Evolutionary conservation across 2,888 invertebrate species (phyloP).

Genomic region (Drosophila picticornis): DNA sequence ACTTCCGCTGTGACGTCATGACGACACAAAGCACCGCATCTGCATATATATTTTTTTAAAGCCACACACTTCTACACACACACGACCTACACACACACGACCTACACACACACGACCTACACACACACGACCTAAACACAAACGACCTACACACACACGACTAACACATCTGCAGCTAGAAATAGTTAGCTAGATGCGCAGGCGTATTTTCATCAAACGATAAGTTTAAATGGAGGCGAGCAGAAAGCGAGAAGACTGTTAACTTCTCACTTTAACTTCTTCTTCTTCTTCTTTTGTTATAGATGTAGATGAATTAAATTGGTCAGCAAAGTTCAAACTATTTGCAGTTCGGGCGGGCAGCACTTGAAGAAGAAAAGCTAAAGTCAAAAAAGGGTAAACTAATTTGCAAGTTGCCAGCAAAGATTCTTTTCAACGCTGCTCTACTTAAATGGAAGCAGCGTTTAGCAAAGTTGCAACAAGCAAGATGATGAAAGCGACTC

Average conservation of each 20-base stretch:
- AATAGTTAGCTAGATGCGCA: not conserved
- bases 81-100: not conserved
- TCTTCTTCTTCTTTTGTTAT: not conserved
- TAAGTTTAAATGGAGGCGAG: not conserved
- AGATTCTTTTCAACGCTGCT: not conserved
- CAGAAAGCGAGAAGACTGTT: not conserved
- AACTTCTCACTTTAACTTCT: not conserved
- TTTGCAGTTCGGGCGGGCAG: not conserved
- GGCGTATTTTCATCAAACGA: not conserved
- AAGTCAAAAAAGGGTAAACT: not conserved
- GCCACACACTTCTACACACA: not conserved
- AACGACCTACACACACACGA: too few species aligned
- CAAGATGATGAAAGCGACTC: not conserved
- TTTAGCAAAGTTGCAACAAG: not conserved
- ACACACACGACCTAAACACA: not conserved
- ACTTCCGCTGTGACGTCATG: conserved; percentile 68
- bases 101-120: not conserved
- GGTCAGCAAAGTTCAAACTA: not conserved
- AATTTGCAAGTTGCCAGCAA: not conserved
- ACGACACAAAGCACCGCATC: conserved; percentile 49
- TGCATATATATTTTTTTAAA: not conserved
- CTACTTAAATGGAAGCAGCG: not conserved
- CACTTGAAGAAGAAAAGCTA: not conserved
- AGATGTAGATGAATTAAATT: not conserved
- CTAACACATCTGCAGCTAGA: not conserved